Base-by-base conservation (phyloP, 2,888 invertebrate species). In the Latrodectus hesperus region DNA sequence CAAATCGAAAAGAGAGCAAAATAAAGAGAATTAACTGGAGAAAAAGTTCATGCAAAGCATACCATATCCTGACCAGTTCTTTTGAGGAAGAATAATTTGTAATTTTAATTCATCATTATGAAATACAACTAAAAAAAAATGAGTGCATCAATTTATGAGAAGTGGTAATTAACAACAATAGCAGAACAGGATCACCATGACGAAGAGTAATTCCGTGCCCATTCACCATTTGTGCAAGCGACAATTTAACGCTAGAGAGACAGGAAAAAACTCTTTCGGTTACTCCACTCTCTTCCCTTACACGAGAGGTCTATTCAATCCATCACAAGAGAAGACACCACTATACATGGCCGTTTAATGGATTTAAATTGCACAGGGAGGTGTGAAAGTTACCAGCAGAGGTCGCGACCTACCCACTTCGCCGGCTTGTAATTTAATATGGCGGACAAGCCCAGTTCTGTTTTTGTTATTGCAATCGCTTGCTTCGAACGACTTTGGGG, bases 321-420 rank as follows among this genome's bases (percentile, higher is more conserved):
- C 80, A 80, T 80, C 80, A 80, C 55, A 38, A 22, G 17, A 26
- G 74, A 55, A 85, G 80, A 78, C 76, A 16, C 65, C 22, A 71
- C 80, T 76, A 80, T 80, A 80, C 70, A 76, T 75, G 81, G 67
- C 72, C 86, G 81, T 87, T 87, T 88, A 88, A 88, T 83, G 87
- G 87, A 83, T 88, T 88, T 88, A 88, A 88, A 88, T 88, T 88
- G 74, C 78, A 82, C 64, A 64, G 83, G 82, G 82, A 88, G 87
- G 87, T 88, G 87, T 88, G 83, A 88, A 88, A 88, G 82, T 83
- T 78, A 83, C 87, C 82, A 68, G 82, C 82, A 88, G 78, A 70
- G 87, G 81, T 87, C 86, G 71, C 65, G 86, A 87, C 86, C 86
- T 76, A 60, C 71, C 80, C 72, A 71, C 65, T 77, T 76, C 81